phyloP scores from a whole-genome alignment of 2,113 vertebrate species.

The Suncus etruscus region DNA sequence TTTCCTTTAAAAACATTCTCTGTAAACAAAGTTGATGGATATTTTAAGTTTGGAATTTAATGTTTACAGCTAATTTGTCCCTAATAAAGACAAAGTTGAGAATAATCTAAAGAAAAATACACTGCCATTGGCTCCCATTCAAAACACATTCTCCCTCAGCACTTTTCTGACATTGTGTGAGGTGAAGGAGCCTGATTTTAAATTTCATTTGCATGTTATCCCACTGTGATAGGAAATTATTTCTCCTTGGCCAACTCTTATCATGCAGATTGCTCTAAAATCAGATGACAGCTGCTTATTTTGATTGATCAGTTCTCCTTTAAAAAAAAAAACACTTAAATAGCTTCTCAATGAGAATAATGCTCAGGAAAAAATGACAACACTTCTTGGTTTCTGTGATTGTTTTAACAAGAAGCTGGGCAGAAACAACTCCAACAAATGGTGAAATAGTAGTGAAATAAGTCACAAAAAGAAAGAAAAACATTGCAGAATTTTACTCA shows the following conservation, averaged over 20 bases:
- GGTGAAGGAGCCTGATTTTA: conserved; percentile 47
- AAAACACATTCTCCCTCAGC: conserved; percentile 61
- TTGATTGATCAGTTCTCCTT: conserved; percentile 71
- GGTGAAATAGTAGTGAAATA: not conserved
- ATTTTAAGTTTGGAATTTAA: conserved; percentile 67
- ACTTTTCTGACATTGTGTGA: conserved; percentile 54
- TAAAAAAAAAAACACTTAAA: conserved; percentile 41
- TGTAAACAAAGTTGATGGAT: conserved; percentile 39
- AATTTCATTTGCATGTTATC: conserved; percentile 71
- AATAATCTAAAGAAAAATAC: conserved; percentile 61
- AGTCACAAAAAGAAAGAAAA: not conserved
- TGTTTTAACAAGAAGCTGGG: conserved; percentile 18
- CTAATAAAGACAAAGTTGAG: conserved; percentile 57
- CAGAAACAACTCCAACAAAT: conserved; percentile 30
- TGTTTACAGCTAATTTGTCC: conserved; percentile 67
- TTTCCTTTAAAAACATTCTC: conserved; percentile 54
- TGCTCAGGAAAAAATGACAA: conserved; percentile 58
- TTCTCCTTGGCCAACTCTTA: conserved; percentile 67
- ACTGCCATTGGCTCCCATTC: conserved; percentile 55
- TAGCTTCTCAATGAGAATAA: conserved; percentile 65
- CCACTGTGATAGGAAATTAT: conserved; percentile 72
- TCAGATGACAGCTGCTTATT: conserved; percentile 73
- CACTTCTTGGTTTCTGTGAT: conserved; percentile 10
- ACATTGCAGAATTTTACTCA: not conserved
- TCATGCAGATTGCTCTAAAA: conserved; percentile 65